phyloP scores from a whole-genome alignment of 64 coral and sea anemone species.

The Stichodactyla helianthus region DNA sequence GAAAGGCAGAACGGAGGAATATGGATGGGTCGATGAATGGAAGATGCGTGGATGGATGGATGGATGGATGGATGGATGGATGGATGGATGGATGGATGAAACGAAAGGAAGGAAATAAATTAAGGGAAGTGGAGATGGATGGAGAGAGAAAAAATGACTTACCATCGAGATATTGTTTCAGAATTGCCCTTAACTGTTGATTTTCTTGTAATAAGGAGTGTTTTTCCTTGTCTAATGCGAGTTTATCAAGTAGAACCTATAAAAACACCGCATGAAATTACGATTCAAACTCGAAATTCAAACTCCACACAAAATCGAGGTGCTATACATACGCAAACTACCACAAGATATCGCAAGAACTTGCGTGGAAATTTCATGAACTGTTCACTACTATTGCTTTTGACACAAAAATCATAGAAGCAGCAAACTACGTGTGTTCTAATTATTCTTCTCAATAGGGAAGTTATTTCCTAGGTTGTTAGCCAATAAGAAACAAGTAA shows the following conservation, averaged over 20 bases:
- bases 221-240: constrained; percentile 97
- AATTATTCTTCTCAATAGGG: no score
- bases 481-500: no score
- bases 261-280: not conserved
- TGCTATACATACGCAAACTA: no score
- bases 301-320: no score
- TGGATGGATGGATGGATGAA: no score
- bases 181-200: constrained; percentile 88
- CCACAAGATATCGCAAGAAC: no score
- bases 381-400: not conserved
- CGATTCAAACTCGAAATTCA: no score
- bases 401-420: not conserved
- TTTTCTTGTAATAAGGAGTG: constrained; percentile 91
- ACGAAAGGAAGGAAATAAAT: not conserved
- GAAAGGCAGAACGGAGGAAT: no score
- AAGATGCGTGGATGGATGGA: not conserved
- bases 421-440: no score
- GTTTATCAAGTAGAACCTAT: constrained; percentile 92
- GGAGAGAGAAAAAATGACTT: constrained; percentile 6
- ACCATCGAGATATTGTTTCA: constrained; percentile 99
- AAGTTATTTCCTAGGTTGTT: no score
- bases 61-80: no score
- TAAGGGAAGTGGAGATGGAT: not conserved
- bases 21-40: not conserved
- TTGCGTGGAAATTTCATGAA: not conserved